These are phyloP conservation scores for Patella ulyssiponensis DNA, from an alignment of 2,888 invertebrate genomes.

Conservation along the genomic window DNA sequence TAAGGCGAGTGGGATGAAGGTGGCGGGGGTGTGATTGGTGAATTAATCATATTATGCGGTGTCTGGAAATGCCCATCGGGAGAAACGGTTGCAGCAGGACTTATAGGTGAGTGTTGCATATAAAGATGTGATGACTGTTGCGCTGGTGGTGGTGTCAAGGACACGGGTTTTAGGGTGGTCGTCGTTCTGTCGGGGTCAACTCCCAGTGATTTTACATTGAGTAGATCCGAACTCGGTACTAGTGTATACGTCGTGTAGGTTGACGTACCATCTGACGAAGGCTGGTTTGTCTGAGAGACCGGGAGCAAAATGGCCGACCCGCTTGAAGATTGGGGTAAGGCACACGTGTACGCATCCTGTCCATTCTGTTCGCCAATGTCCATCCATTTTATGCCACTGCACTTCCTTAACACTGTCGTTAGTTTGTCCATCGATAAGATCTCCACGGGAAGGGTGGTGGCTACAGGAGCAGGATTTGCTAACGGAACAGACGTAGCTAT, in stretches of 20 bases:
- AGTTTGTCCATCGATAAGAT: too few relatives aligned
- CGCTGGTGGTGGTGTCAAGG: background rate
- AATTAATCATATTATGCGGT: background rate
- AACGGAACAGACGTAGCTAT: too few relatives aligned
- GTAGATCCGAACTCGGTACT: background rate
- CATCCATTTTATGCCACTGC: background rate
- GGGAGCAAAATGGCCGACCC: background rate
- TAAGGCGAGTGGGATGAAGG: background rate
- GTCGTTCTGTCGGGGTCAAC: background rate
- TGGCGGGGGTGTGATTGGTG: background rate
- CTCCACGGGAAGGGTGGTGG: too few relatives aligned
- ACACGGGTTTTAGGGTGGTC: slow-evolving; percentile 14
- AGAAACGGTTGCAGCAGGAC: slow-evolving; percentile 27
- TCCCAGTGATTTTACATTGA: background rate
- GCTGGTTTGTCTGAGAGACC: background rate
- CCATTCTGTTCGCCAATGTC: background rate
- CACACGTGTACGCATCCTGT: background rate
- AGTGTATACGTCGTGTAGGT: background rate
- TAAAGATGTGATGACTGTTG: slow-evolving; percentile 20
- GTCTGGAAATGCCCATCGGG: background rate
- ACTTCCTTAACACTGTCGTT: too few relatives aligned
- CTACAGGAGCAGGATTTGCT: too few relatives aligned
- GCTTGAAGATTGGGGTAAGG: background rate
- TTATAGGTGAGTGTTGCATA: slow-evolving; percentile 36
- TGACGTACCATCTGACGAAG: background rate